Evolutionary conservation across 2,113 vertebrate species (phyloP).

Genomic region (Rynchops niger): DNA sequence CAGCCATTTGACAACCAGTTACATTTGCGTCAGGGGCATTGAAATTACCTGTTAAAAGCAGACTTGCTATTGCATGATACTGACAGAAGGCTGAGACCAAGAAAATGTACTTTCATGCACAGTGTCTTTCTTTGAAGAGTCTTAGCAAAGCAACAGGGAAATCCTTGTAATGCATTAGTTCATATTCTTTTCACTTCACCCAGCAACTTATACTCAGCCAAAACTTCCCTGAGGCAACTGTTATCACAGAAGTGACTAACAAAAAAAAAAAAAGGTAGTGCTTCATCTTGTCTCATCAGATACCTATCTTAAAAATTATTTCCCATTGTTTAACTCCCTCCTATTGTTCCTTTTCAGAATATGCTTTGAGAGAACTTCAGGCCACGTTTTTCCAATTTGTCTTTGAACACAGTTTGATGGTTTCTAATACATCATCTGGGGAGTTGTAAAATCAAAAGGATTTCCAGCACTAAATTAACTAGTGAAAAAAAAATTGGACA

Average conservation of each 20-base stretch:
- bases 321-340: not conserved
- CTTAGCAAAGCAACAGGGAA: not conserved
- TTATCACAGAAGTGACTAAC: not conserved
- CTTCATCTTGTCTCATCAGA: slow-evolving; percentile 4
- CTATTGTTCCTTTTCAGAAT: not conserved
- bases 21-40: not conserved
- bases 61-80: not conserved
- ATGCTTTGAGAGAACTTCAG: not conserved
- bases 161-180: not conserved
- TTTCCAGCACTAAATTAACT: not conserved
- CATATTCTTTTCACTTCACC: not conserved
- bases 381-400: not conserved
- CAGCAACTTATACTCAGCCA: not conserved
- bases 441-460: not conserved
- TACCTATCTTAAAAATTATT: not conserved
- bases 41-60: not conserved
- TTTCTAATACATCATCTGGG: rapidly evolving
- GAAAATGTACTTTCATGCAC: rapidly evolving
- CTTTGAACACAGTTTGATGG: not conserved
- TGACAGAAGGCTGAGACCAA: not conserved
- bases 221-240: not conserved
- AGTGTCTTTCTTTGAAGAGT: not conserved
- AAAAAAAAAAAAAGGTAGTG: not conserved
- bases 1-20: rapidly evolving
- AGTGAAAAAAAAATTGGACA: not conserved